Base-by-base conservation (phyloP, 2,797 vertebrate species). In the Iguana delicatissima region DNA sequence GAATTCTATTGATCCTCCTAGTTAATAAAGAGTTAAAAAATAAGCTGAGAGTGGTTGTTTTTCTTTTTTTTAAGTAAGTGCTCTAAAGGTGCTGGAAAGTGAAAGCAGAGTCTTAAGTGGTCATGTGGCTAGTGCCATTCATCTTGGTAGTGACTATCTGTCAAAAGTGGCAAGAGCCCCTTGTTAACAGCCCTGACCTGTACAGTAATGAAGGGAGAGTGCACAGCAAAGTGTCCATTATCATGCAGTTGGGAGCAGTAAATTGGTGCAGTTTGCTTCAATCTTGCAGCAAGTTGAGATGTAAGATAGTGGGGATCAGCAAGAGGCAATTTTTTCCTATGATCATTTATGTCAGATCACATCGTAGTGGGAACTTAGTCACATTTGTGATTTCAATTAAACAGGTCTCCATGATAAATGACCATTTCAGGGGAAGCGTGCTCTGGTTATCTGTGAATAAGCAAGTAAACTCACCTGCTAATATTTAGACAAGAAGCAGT, bases 301-400 rank as follows among this genome's bases (percentile, higher is more conserved):
- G 97, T 96, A 97, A 97, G 97, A 98, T 98, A 97, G 97, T 98
- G 97, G 95, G 96, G 97, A 97, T 97, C 97, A 97, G 97, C 96
- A 94, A 97, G 97, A 97, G 96, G 96, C 97, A 97, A 97, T 98
- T 98, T 98, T 97, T 98, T 97, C 97, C 96, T 97, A 98, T 97
- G 98, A 99, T 98, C 98, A 98, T 98, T 98, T 97, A 97, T 97
- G 98, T 98, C 98, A 98, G 98, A 98, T 97, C 94, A 62, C 96
- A 97, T 98, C 96, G 97, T 98, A 97, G 96, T 96, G 95, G 96
- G 94, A 96, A 97, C 97, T 97, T 96, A 96, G 96, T 97, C 97
- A 96, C 92, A 97, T 97, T 97, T 95, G 92, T 93, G 83, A 96
- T 97, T 98, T 97, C 96, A 97, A 97, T 97, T 97, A 98, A 98